These are phyloP conservation scores for Drosophila leonis DNA, from an alignment of 2,888 invertebrate species.

Conservation along the genomic window DNA sequence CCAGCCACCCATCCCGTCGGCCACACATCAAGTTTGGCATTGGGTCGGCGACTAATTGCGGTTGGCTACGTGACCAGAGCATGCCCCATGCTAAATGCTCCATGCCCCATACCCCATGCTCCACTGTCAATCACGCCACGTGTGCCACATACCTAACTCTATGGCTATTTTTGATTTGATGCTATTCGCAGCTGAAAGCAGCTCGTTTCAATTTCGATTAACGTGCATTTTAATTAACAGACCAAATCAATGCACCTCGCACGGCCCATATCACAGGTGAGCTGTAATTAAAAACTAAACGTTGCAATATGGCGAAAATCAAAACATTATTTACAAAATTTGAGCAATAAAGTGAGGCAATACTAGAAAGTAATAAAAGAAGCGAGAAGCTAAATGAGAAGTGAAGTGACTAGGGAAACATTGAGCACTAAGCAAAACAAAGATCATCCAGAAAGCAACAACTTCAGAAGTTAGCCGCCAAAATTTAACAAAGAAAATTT, in stretches of 20 bases:
- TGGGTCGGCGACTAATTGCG: constrained; percentile 76
- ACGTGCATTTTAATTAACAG: constrained; percentile 73
- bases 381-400: neutral
- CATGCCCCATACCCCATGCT: constrained; percentile 2
- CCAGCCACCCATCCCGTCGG: constrained; percentile 19
- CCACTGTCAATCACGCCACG: constrained; percentile 23
- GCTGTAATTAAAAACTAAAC: constrained; percentile 25
- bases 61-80: constrained; percentile 68
- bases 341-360: neutral
- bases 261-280: constrained; percentile 30
- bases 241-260: constrained; percentile 40
- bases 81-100: constrained; percentile 12
- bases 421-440: too few relatives aligned
- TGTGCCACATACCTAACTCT: constrained; percentile 30
- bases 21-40: constrained; percentile 65
- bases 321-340: neutral
- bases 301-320: neutral
- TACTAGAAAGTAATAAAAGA: neutral
- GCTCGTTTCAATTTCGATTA: constrained; percentile 65
- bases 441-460: too few relatives aligned
- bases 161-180: constrained; percentile 50
- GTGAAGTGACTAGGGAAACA: neutral
- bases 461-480: too few relatives aligned
- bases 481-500: neutral
- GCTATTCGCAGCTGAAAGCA: constrained; percentile 33